Evolutionary conservation across 2,888 invertebrate species (phyloP).

Genomic region (Brachyptera risi): DNA sequence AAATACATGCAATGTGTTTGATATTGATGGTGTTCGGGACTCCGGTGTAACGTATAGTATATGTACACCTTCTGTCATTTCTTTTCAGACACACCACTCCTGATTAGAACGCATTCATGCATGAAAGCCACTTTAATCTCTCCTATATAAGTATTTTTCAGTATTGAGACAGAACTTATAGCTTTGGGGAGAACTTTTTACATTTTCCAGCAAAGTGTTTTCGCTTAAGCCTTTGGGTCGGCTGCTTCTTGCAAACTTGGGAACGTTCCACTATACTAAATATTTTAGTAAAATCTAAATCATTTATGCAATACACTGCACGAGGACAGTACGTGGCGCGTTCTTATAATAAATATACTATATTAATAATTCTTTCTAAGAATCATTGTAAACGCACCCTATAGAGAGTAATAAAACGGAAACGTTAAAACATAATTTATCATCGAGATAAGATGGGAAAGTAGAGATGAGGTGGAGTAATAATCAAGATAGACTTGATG

Average conservation of each 20-base stretch:
- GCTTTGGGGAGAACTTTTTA: no score
- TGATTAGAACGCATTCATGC: no score
- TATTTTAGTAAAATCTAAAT: background rate
- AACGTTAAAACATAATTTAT: conserved; percentile 16
- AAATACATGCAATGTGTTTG: no score
- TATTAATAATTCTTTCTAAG: conserved; percentile 9
- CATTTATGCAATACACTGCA: background rate
- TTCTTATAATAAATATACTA: background rate
- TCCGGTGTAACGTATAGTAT: no score
- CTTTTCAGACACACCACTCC: no score
- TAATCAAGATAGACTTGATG: conserved; percentile 21
- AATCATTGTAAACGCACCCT: conserved; percentile 2
- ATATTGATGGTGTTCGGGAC: no score
- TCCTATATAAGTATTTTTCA: no score
- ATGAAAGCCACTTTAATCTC: no score
- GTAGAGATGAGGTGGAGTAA: conserved; percentile 10
- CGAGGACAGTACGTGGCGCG: background rate
- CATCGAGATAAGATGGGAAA: conserved; percentile 9
- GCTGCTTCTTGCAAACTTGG: background rate
- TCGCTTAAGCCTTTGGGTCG: conserved; percentile 13
- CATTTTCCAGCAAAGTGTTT: conserved; percentile 2
- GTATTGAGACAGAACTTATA: no score
- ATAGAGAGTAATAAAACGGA: background rate
- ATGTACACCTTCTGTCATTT: no score
- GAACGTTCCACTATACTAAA: background rate